Conservation (phyloP, 2,113 vertebrate genomes). For the Meleagris gallopavo region DNA sequence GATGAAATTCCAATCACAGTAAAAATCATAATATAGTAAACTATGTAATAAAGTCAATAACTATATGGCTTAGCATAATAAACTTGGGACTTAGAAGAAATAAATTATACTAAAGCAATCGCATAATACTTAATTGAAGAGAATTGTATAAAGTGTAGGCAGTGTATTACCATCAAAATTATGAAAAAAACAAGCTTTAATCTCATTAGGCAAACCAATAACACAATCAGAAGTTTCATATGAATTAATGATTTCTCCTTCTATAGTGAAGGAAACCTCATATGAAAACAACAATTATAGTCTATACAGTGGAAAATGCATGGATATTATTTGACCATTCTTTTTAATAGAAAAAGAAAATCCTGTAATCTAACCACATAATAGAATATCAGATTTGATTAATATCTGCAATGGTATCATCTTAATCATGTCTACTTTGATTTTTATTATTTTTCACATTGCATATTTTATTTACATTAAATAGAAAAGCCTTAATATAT, state of each 20-base stretch:
- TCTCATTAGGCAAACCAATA: slow-evolving; percentile 68
- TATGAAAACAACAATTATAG: slow-evolving; percentile 28
- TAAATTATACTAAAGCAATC: slow-evolving; percentile 62
- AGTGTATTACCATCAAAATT: slow-evolving; percentile 72
- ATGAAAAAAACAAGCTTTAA: slow-evolving; percentile 30
- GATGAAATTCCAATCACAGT: neutral
- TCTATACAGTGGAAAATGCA: neutral
- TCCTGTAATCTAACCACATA: neutral
- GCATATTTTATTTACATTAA: neutral
- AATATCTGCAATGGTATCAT: neutral
- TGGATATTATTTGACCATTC: neutral
- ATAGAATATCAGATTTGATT: neutral
- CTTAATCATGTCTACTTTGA: neutral
- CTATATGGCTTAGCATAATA: slow-evolving; percentile 34
- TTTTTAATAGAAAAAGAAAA: neutral
- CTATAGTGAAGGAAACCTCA: neutral
- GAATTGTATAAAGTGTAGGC: slow-evolving; percentile 46
- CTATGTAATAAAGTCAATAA: slow-evolving; percentile 21
- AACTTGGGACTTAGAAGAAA: slow-evolving; percentile 55
- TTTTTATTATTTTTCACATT: neutral
- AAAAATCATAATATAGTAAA: neutral
- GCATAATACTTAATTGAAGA: slow-evolving; percentile 58
- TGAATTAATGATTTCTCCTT: slow-evolving; percentile 50
- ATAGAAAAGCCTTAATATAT: neutral
- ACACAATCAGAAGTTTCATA: slow-evolving; percentile 52